Evolutionary conservation across 1,140 invertebrate species (phyloP), one percentile per base, ranked within the genome.

Genomic region (Drosophila arawakana): DNA sequence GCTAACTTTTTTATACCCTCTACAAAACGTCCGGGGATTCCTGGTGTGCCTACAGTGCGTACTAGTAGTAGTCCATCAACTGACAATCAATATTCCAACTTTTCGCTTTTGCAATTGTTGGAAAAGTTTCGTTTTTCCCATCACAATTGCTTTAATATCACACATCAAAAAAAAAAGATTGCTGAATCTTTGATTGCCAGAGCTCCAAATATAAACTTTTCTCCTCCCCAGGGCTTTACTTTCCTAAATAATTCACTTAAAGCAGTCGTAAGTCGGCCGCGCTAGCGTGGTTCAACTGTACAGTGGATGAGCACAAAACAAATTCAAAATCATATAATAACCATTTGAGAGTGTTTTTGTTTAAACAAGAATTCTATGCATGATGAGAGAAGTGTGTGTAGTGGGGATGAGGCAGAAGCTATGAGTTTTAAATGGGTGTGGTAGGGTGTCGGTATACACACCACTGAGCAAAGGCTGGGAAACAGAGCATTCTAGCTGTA

Each of bases 121-220:
- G 39, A 10, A 8, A 43, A 10, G 18, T 11, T 9, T 8, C 1
- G 58, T 54, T 54, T 59, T 68, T 63, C 79, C 77, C 15, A 15
- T 39, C 35, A 30, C 25, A 74, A 62, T 75, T 80, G 73, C 72
- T 58, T 76, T 57, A 80, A 80, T 80, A 80, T 80, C 81, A 84
- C 81, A 84, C 83, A 79, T 80, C 81, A 82, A 54, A 54, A 54
- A 30, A 25, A 30, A 54, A 68, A 72, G 50, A 47, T 52, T 60
- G 76, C 50, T 54, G 61, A 52, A 63, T 63, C 34, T 52, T 62
- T 54, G 61, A 63, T 37, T 63, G 21, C 49, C 54, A 57, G 37
- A 11, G 11, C 3, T 49, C 37, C n/a, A n/a, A 21, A 47, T 54
- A 54, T 13, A 15, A 43, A 66, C 65, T 52, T 9, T 39, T 35